These are phyloP conservation scores for Tyrannus savana DNA, from an alignment of 2,113 vertebrate genomes.

Conservation along the genomic window DNA sequence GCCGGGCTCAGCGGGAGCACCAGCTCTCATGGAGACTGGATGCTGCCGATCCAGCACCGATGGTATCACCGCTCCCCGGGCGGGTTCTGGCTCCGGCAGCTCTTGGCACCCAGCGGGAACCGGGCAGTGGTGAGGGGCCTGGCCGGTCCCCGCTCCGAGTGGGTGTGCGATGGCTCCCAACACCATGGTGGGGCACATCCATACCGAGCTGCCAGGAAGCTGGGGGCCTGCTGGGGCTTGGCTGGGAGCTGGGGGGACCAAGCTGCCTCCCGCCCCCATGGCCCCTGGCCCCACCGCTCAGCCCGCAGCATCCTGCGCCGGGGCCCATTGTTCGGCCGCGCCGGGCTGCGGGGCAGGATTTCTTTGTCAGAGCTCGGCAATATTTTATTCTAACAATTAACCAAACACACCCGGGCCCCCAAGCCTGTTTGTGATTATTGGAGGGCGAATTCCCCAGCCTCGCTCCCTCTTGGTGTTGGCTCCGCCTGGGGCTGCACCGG, in stretches of 20 bases:
- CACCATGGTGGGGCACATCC: background rate
- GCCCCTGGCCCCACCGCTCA: background rate
- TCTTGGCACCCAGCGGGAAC: background rate
- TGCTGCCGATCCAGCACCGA: background rate
- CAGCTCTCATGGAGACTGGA: background rate
- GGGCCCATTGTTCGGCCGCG: background rate
- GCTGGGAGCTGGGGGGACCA: background rate
- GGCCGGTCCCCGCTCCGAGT: background rate
- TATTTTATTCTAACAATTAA: conserved; percentile 68
- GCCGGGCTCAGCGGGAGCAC: background rate
- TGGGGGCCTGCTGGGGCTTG: background rate
- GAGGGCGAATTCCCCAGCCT: conserved; percentile 4
- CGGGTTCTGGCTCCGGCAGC: background rate
- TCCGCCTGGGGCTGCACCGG: background rate
- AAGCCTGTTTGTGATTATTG: conserved; percentile 68
- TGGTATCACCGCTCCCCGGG: background rate
- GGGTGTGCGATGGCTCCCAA: fast-evolving
- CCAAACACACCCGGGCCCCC: conserved; percentile 41
- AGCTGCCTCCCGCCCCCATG: background rate
- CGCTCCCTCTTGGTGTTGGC: conserved; percentile 3
- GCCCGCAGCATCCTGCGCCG: background rate
- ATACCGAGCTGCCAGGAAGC: background rate
- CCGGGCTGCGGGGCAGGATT: background rate
- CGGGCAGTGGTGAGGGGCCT: fast-evolving
- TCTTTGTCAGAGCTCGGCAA: conserved; percentile 31